A percentile compares a stretch with the other conserved stretches of the same genome.
phyloP scores from a whole-genome alignment of 1,140 invertebrate species.

The Orchestia grillus region DNA sequence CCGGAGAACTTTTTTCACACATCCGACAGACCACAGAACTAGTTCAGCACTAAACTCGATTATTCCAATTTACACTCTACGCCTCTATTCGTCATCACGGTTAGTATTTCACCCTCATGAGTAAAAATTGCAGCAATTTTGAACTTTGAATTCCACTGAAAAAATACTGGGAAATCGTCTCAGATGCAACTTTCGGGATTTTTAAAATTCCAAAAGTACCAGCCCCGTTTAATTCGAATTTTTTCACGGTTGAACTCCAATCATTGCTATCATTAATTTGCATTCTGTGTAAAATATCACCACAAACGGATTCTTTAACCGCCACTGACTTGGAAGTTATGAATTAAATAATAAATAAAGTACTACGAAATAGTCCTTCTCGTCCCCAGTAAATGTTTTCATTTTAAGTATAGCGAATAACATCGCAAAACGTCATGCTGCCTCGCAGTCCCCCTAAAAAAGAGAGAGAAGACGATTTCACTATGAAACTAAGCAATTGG shows the following conservation, averaged over 20 bases:
- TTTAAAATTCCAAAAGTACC: not conserved
- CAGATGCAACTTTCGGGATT: too few relatives aligned
- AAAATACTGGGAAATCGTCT: too few relatives aligned
- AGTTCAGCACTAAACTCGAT: too few relatives aligned
- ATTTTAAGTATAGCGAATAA: not conserved
- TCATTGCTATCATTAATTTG: not conserved
- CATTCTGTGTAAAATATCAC: not conserved
- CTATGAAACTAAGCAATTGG: not conserved
- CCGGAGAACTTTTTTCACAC: too few relatives aligned
- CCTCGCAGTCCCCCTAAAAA: too few relatives aligned
- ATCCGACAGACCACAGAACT: too few relatives aligned
- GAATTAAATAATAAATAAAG: not conserved
- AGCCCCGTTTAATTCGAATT: not conserved
- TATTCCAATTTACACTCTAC: too few relatives aligned
- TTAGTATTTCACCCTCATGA: too few relatives aligned
- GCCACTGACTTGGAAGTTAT: not conserved
- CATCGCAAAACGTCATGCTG: not conserved
- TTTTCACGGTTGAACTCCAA: not conserved
- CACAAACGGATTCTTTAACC: not conserved
- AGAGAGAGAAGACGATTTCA: not conserved
- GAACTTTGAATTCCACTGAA: too few relatives aligned
- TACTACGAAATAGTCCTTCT: not conserved
- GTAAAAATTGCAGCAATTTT: too few relatives aligned
- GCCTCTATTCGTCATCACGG: too few relatives aligned
- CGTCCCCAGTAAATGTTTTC: not conserved